A percentile compares a stretch with the other conserved stretches of the same genome.
Conservation (phyloP, 2,797 vertebrate species). For the Eidolon dupreanum region DNA sequence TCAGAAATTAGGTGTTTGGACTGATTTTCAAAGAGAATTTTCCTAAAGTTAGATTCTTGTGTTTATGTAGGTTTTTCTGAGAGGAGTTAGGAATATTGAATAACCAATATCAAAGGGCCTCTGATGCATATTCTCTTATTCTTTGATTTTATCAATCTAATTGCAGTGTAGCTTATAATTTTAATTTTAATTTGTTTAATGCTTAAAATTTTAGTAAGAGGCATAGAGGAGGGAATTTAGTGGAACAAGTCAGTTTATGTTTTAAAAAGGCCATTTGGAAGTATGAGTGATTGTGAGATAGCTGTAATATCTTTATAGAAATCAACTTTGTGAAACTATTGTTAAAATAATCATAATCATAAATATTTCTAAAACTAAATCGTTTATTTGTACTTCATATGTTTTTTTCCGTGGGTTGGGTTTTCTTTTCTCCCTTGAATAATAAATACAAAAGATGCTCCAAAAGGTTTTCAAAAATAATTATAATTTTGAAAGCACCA, state of each 20-base stretch:
- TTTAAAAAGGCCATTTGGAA: slow-evolving; percentile 38
- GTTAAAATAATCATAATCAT: not conserved
- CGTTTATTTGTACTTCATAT: not conserved
- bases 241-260: slow-evolving; percentile 1
- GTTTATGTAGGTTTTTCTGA: not conserved
- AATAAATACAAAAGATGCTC: not conserved
- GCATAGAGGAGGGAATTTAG: not conserved
- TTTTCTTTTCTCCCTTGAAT: not conserved
- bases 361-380: slow-evolving; percentile 22
- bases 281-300: not conserved
- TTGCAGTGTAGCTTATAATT: not conserved
- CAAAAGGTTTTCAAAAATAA: not conserved
- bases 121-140: not conserved
- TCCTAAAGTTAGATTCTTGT: not conserved
- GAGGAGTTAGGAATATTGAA: not conserved
- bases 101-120: not conserved
- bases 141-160: slow-evolving; percentile 13
- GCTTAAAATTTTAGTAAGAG: slow-evolving; percentile 14
- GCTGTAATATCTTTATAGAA: not conserved
- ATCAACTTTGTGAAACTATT: slow-evolving; percentile 7
- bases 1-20: not conserved
- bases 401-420: not conserved
- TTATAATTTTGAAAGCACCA: not conserved
- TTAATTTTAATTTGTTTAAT: slow-evolving; percentile 20
- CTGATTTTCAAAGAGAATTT: not conserved